phyloP scores from a whole-genome alignment of 2,888 invertebrate genomes.

The Metellina segmentata region DNA sequence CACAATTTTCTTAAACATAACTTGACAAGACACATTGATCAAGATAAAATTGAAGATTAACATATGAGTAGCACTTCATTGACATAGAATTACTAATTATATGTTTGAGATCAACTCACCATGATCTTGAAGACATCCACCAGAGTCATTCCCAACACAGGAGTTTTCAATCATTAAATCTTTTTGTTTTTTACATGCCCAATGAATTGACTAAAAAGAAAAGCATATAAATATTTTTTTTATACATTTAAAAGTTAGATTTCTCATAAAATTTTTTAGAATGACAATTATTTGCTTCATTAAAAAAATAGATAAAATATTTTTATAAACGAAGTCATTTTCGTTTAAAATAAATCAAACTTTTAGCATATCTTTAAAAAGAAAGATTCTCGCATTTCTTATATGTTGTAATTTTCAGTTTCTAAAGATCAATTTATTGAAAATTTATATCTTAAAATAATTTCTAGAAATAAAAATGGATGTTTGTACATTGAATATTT shows the following conservation, averaged over 20 bases:
- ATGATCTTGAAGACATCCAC: neutral
- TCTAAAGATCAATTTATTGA: too few relatives aligned
- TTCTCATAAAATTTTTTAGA: neutral
- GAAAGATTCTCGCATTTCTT: too few relatives aligned
- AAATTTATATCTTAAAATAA: too few relatives aligned
- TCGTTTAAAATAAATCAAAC: neutral
- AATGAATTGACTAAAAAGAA: constrained; percentile 91
- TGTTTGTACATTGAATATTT: too few relatives aligned
- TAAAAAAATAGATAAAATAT: neutral
- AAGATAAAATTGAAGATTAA: neutral
- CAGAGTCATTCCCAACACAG: neutral
- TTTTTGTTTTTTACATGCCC: constrained; percentile 93
- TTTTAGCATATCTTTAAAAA: neutral
- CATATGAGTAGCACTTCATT: neutral
- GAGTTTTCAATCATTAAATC: constrained; percentile 86
- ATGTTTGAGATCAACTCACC: neutral
- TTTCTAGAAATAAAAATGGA: too few relatives aligned
- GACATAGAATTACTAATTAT: neutral
- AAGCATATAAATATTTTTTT: neutral
- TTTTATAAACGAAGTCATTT: neutral
- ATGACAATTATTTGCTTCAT: neutral
- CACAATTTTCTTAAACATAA: neutral
- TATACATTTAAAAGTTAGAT: neutral
- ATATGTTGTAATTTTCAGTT: too few relatives aligned
- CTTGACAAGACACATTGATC: neutral